Base-by-base conservation (phyloP, 2,797 vertebrate genomes). In the Microcaecilia unicolor region DNA sequence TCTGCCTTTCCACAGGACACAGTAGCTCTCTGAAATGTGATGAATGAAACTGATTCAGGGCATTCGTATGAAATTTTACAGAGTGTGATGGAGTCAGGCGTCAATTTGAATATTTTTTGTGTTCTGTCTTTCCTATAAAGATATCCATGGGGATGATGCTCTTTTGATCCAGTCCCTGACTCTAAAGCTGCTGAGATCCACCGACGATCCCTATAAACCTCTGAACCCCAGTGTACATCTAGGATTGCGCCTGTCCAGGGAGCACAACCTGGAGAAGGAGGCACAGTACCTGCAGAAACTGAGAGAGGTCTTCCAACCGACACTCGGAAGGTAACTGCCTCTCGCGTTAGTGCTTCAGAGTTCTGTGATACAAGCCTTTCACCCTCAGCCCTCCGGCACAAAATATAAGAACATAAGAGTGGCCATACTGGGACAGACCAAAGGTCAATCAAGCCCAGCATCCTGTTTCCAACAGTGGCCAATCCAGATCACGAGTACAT, bases 191-290 rank as follows among this genome's bases (percentile, higher is more conserved):
- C 71, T 95, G 48, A 80, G 63, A 18, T 74, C 81, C 54, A 44
- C 81, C 11, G 66, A 64, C 21, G 42, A 25, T 2, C 37, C 37
- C 1, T 51, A 58, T 1, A 53, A 51, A 31, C 50, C 70, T 8
- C 73, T 86, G 4, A 93, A 93, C 57, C 93, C 93, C 45, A 89
- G 88, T 6, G 28, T 95, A 42, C 88, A 91, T 44, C 55, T 97
- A 60, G 90, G 84, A 3, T 74, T 98, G 20, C 87, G 92, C 6
- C 89, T 97, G 28, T 92, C 89, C 2, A 12, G 38, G 1, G 6
- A 54, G 15, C 92, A 96, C 41, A 68, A 78, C 34, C 68, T 62
- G 4, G 23, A 4, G 5, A 71, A 48, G 25, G 94, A 97, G 54
- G 29, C 7, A 3, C 41, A 53, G 10, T 74, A 96, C 62, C 71